Evolutionary conservation across 1,140 invertebrate species (phyloP).

Genomic region (Ceratoteleas bidentatus): DNA sequence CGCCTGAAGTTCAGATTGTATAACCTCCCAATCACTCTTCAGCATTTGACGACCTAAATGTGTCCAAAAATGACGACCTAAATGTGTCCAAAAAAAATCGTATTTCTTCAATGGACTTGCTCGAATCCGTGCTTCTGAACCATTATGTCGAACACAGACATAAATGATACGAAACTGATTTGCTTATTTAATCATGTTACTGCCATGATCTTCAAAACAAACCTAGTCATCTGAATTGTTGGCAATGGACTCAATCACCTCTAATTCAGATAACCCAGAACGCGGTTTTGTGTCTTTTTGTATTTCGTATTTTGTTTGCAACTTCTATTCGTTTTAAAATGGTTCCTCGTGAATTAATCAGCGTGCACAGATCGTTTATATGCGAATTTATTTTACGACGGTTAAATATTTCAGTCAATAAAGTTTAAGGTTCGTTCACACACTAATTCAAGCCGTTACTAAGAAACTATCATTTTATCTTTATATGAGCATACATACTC

Average conservation of each 20-base stretch:
- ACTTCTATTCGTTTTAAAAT: too few relatives aligned
- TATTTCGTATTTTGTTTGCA: background rate
- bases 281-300: background rate
- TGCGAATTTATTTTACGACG: background rate
- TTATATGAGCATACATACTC: background rate
- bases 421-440: background rate
- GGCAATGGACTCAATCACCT: constrained; percentile 6
- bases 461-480: background rate
- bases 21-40: constrained; percentile 2
- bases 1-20: constrained; percentile 1
- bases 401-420: background rate
- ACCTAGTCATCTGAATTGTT: constrained; percentile 6
- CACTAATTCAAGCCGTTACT: background rate
- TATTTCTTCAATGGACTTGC: background rate
- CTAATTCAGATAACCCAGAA: constrained; percentile 4
- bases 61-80: background rate
- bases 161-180: constrained; percentile 5
- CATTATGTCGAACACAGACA: background rate
- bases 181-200: background rate
- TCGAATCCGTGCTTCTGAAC: constrained; percentile 11
- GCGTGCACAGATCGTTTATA: too few relatives aligned
- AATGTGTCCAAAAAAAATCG: background rate
- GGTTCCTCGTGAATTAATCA: too few relatives aligned
- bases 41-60: too few relatives aligned
- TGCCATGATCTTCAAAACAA: background rate